Evolutionary conservation across 2,888 invertebrate genomes (phyloP), one percentile per base, ranked within the genome.

Genomic region (Meiosimyza platycephala): DNA sequence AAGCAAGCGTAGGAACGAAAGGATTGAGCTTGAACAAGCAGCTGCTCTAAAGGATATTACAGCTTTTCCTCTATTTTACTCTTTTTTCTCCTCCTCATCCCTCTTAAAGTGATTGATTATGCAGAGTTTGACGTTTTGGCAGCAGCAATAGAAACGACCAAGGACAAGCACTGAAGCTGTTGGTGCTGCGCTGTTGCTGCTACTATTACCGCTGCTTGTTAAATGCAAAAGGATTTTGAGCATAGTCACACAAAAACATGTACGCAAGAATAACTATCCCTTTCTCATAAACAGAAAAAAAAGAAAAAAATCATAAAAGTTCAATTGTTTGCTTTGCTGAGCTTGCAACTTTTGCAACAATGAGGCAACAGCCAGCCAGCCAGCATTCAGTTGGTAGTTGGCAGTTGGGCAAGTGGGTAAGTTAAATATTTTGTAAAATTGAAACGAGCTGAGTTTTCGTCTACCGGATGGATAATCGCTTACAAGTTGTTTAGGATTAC

Each of bases 21-120:
- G 57, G 57, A 57, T 57, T 57, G 57, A 57, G 55, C 22, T 57
- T 18, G 5, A 57, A 28, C 18, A 57, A 28, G 28, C 40, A 18
- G 18, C 40, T 47, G 47, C 47, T 16, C 40, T 40, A 2, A 48
- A 69, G 16, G 62, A 52, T 69, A 50, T 51, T 48, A 15, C 51
- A 62, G 60, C 62, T 60, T 40, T 40, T 6, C 40, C 9, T 1
- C 40, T 40, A 6, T 6, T 40, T 40, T 6, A 40, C 40, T 40
- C 40, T 22, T 55, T 6, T 55, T 55, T n/a, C n/a, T n/a, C n/a
- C n/a, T n/a, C 5, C 55, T n/a, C 18, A 3, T 22, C 12, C 22
- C 6, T 55, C 11, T 71, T 50, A 13, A 51, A 71, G 71, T 71
- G 71, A 71, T 71, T 71, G 71, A 71, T 71, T 71, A 65, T 65